Evolutionary conservation across 2,113 vertebrate genomes (phyloP).

Genomic region (Brachyhypopomus occidentalis): DNA sequence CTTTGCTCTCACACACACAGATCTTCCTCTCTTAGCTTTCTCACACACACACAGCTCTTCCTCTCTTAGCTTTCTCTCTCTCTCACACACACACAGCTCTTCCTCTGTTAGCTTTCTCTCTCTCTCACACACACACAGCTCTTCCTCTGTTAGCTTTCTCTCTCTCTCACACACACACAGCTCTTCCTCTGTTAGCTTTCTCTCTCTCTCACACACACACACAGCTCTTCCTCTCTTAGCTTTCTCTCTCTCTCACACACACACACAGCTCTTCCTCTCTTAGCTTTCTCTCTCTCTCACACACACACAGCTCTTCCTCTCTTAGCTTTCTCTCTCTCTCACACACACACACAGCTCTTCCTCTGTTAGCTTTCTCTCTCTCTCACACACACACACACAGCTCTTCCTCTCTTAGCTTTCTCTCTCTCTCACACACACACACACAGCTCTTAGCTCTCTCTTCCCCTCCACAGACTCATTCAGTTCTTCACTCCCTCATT

Average conservation of each 20-base stretch:
- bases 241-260: too few species aligned
- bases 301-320: too few species aligned
- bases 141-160: not conserved
- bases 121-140: conserved; percentile 32
- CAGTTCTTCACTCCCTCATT: conserved; percentile 31
- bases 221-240: too few species aligned
- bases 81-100: not conserved
- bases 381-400: conserved; percentile 12
- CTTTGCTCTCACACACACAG: not conserved
- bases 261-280: too few species aligned
- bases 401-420: not conserved
- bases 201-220: too few species aligned
- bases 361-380: not conserved
- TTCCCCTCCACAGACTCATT: conserved; percentile 38
- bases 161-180: too few species aligned
- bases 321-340: too few species aligned
- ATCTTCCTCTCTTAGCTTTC: too few species aligned
- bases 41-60: not conserved
- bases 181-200: too few species aligned
- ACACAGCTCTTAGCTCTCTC: not conserved
- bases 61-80: not conserved
- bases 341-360: not conserved
- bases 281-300: too few species aligned
- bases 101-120: not conserved
- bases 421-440: not conserved